These are phyloP conservation scores for Pterocles burchelli DNA, from an alignment of 2,113 vertebrate genomes.

Conservation along the genomic window DNA sequence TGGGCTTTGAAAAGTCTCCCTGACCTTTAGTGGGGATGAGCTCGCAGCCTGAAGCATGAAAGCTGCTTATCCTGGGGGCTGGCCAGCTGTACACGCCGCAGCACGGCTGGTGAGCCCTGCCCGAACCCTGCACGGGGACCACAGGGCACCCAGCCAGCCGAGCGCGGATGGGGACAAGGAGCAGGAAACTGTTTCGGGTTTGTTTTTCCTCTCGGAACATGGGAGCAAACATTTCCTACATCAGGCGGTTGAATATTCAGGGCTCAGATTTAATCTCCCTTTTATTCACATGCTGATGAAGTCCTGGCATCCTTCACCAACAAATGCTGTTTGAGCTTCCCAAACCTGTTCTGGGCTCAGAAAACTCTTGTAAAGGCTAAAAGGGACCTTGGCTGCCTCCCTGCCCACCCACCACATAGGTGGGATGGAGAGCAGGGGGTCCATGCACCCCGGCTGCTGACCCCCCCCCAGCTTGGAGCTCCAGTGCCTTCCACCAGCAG, in stretches of 20 bases:
- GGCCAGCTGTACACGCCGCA: too few species aligned
- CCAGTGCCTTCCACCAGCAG: rapidly evolving
- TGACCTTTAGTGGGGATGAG: neutral
- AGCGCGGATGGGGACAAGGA: neutral
- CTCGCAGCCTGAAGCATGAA: neutral
- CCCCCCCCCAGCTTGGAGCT: neutral
- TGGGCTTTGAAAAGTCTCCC: neutral
- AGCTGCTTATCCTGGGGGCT: neutral
- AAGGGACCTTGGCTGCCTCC: neutral
- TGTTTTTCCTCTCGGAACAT: neutral
- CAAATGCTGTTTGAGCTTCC: neutral
- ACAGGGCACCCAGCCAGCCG: neutral
- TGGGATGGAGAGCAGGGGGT: neutral
- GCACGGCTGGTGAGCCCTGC: neutral
- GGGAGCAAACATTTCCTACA: constrained; percentile 23
- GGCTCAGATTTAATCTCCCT: constrained; percentile 22
- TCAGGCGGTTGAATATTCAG: neutral
- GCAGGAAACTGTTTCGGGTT: neutral
- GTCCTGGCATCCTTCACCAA: neutral
- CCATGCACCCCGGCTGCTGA: neutral
- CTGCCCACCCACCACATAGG: rapidly evolving
- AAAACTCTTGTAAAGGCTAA: neutral
- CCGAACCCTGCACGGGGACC: neutral
- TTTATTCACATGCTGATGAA: constrained; percentile 35
- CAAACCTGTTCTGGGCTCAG: neutral